A percentile compares a stretch with the other conserved stretches of the same genome.
Conservation (phyloP, 30 jellyfish, hydroid and myxozoan genomes). For the Sanderia malayensis region DNA sequence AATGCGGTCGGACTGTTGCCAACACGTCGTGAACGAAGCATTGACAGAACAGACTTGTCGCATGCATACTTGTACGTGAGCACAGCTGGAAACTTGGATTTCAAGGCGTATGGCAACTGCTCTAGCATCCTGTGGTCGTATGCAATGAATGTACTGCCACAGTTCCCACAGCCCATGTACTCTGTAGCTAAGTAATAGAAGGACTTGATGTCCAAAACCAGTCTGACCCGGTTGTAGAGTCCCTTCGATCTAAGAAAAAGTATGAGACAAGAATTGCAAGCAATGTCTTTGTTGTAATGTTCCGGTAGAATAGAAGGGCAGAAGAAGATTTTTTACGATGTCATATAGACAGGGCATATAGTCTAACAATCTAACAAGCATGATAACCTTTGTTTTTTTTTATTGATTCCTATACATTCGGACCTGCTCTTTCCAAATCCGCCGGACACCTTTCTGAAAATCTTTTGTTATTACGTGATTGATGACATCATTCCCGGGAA, state of each 20-base stretch:
- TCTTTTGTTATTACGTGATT: no score
- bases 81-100: slow-evolving; percentile 34
- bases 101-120: slow-evolving; percentile 47
- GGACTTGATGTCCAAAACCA: slow-evolving; percentile 18
- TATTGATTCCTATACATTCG: no score
- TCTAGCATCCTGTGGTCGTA: slow-evolving; percentile 28
- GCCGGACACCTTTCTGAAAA: no score
- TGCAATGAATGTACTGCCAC: slow-evolving; percentile 21
- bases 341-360: no score
- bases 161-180: not conserved
- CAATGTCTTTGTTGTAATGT: no score
- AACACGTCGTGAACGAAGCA: slow-evolving; percentile 42
- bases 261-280: no score
- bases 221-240: slow-evolving; percentile 21
- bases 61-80: slow-evolving; percentile 56
- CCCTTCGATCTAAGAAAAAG: slow-evolving; percentile 40
- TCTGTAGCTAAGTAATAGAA: slow-evolving; percentile 30
- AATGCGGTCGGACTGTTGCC: slow-evolving; percentile 58
- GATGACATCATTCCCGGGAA: no score
- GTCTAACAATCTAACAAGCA: no score
- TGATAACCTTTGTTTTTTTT: no score
- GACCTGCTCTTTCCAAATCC: no score
- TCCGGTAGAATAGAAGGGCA: no score
- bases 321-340: no score
- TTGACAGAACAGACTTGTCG: slow-evolving; percentile 42